Base-by-base conservation (phyloP, 2,113 vertebrate genomes). In the Chascanopsetta lugubris region DNA sequence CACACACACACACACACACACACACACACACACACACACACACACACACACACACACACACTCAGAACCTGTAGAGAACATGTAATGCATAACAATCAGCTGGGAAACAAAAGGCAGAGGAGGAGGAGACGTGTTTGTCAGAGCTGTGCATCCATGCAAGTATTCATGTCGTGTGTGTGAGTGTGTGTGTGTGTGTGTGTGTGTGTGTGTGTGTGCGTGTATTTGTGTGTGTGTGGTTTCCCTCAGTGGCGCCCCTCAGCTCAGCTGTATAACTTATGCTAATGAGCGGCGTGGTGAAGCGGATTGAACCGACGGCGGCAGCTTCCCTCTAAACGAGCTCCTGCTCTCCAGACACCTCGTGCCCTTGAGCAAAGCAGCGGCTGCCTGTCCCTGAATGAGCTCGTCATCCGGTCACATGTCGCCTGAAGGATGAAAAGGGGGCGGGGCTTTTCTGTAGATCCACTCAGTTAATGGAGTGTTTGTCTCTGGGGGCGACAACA, bases 31-130 rank as follows among this genome's bases (percentile, higher is more conserved):
- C 32, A 49, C 43, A 53, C 30, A 47, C 30, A 54, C 47, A 60
- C 57, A 51, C 36, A 56, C 32, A 51, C 61, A 30, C 61, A 43
- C 48, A 54, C 36, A 24, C 68, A 68, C n/a, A 20, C 18, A n/a
- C 10, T 11, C 50, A 60, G 43, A 59, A 18, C 40, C 66, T 62
- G 57, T 57, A 55, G 71, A 63, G 48, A 53, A 18, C 40, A 58
- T 78, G 75, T 72, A 69, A 75, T 76, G 75, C 67, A 83, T 83
- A 69, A 72, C 76, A 79, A 83, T 76, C 38, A 61, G 59, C 42
- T 72, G 43, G 32, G 62, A 83, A 69, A 79, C 72, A 76, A 75
- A 76, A 24, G 8, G 13, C 47, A 5, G 25, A 22, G 45, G 18
- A 8, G 15, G 13, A 46, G 22, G 29, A 15, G 17, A 43, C 17